Percentiles rank a stretch among this genome's conserved stretches.
Evolutionary conservation across 2,888 invertebrate species (phyloP).

Genomic region (Chymomyza caudatula): DNA sequence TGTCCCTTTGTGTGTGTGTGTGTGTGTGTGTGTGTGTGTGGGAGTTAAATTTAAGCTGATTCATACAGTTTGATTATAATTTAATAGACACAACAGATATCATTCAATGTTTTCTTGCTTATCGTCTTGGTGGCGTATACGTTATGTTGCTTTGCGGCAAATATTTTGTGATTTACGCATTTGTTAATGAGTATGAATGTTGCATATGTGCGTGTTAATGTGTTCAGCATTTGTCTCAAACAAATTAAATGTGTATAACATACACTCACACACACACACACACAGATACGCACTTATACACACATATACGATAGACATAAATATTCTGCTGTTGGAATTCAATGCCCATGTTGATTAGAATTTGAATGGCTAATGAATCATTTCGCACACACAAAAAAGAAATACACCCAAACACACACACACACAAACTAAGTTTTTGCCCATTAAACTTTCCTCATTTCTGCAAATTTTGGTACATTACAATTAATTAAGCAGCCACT

Average conservation of each 20-base stretch:
- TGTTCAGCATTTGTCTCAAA: not conserved
- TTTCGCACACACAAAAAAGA: too few relatives aligned
- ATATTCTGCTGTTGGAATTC: not conserved
- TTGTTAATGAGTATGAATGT: too few relatives aligned
- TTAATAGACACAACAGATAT: conserved; percentile 50
- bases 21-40: too few relatives aligned
- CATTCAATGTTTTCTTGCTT: conserved; percentile 23
- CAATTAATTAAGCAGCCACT: conserved; percentile 45
- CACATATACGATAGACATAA: too few relatives aligned
- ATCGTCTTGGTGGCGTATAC: conserved; percentile 24
- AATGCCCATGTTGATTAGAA: not conserved
- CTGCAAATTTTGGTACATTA: not conserved
- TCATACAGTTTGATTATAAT: conserved; percentile 56
- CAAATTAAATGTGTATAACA: not conserved
- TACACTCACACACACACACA: too few relatives aligned
- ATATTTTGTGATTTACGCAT: not conserved
- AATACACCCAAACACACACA: not conserved
- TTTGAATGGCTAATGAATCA: not conserved
- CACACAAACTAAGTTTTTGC: not conserved
- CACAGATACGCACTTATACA: too few relatives aligned
- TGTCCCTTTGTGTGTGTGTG: too few relatives aligned
- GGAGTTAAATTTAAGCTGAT: conserved; percentile 38
- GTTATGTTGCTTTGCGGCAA: not conserved
- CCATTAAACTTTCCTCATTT: not conserved
- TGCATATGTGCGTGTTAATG: not conserved